Conservation (phyloP, 2,888 invertebrate genomes). For the Scaptomyza cyrtandrae region DNA sequence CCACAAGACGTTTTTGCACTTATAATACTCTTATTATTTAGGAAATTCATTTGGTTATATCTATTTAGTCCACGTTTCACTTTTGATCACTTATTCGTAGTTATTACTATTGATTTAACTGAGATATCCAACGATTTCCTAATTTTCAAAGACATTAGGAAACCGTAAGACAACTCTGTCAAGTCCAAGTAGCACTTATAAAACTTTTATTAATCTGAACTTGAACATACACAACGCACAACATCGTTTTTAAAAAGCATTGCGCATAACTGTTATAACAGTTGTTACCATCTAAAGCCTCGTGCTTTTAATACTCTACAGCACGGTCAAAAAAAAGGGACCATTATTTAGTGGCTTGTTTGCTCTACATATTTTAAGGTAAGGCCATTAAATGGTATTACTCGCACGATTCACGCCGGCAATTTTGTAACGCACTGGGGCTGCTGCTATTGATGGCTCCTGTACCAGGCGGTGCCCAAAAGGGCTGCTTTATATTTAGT, state of each 20-base stretch:
- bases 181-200: background rate
- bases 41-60: too few relatives aligned
- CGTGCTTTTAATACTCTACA: constrained; percentile 19
- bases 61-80: too few relatives aligned
- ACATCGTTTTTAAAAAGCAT: background rate
- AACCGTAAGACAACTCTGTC: background rate
- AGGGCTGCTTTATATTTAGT: constrained; percentile 12
- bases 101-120: too few relatives aligned
- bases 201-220: background rate
- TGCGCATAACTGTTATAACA: background rate
- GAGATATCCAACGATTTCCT: background rate
- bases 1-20: too few relatives aligned
- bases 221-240: background rate
- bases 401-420: constrained; percentile 57
- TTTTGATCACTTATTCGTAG: too few relatives aligned
- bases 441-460: background rate
- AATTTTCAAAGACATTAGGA: background rate
- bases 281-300: background rate
- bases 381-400: constrained; percentile 69
- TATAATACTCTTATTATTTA: too few relatives aligned
- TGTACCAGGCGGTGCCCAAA: background rate
- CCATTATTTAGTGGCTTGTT: constrained; percentile 45
- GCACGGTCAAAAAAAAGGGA: background rate
- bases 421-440: constrained; percentile 5
- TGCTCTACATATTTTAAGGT: constrained; percentile 60